Percentiles rank a stretch among this genome's conserved stretches.
Conservation (phyloP, 1,140 invertebrate genomes). For the Conus ventricosus region DNA sequence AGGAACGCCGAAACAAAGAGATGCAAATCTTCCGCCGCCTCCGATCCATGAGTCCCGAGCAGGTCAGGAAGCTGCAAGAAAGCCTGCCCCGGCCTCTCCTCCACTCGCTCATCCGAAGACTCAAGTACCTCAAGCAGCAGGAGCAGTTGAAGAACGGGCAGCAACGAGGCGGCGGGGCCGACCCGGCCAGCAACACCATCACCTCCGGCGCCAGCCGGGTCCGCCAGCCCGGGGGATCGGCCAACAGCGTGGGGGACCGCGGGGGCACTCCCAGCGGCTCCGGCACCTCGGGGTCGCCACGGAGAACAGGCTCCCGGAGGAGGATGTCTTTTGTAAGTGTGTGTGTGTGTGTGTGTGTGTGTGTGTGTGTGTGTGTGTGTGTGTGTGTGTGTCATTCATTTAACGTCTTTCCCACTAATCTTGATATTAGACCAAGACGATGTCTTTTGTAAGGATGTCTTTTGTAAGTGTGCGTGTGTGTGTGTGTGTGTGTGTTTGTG, state of each 20-base stretch:
- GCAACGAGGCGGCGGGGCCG: neutral
- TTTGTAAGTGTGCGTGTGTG: no score
- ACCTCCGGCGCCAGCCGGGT: neutral
- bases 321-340: no score
- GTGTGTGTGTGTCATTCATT: no score
- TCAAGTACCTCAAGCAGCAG: neutral
- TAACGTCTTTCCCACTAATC: no score
- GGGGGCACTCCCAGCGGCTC: neutral
- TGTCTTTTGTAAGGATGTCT: no score
- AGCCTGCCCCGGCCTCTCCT: neutral
- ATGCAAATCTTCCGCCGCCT: neutral
- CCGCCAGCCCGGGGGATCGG: neutral
- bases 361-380: no score
- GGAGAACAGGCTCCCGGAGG: no score
- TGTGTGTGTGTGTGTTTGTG: no score
- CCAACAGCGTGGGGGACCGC: neutral
- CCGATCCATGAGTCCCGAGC: neutral
- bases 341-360: no score
- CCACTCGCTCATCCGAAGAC: neutral
- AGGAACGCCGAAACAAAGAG: neutral
- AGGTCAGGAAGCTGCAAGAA: neutral
- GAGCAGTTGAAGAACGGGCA: neutral
- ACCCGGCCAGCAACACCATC: neutral
- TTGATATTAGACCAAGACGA: no score
- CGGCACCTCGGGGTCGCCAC: no score